Base-by-base conservation (phyloP, 2,797 vertebrate genomes). In the Rousettus madagascariensis region DNA sequence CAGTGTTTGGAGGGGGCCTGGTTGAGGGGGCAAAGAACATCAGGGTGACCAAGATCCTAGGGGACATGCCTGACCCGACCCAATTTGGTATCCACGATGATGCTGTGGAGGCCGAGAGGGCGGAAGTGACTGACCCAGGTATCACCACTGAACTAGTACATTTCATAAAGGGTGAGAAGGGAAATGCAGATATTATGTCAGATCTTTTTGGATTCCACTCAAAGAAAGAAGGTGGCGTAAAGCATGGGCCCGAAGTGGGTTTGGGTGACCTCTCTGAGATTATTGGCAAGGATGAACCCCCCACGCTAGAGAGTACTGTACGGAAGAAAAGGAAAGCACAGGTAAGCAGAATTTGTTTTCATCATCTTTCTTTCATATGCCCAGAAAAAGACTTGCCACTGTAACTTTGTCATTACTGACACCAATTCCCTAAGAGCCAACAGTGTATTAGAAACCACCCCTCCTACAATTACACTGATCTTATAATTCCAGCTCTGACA, bases 21-120 rank as follows among this genome's bases (percentile, higher is more conserved):
- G 99, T 99, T 4, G 99, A 99, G 98, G 99, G 99, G 61, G 99
- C 99, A 86, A 99, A 99, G 98, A 99, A 99, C 87, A 99, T 99
- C 98, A 99, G 99, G 98, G 99, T 99, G 96, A 99, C 99, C 1
- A 99, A 99, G 98, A 99, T 99, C 98, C 98, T 99, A 97, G 99
- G 99, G 24, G 99, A 99, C 97, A 99, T 99, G 99, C 99, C 99
- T 3, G 99, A 99, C 97, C 99, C 99, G 69, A 99, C 99, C n/a
- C 99, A 99, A 93, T 99, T 99, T 96, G 99, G 99, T 91, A 99
- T 99, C 97, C 99, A 99, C 0, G 99, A 99, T 15, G 99, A 99
- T 63, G 98, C 99, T 43, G 61, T 99, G 38, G 99, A 99, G 97
- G 98, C 98, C 19, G 99, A 99, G 98, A 99, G 99, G 98, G 97